Conservation (phyloP, 2,797 vertebrate genomes). For the Sphenodon punctatus region DNA sequence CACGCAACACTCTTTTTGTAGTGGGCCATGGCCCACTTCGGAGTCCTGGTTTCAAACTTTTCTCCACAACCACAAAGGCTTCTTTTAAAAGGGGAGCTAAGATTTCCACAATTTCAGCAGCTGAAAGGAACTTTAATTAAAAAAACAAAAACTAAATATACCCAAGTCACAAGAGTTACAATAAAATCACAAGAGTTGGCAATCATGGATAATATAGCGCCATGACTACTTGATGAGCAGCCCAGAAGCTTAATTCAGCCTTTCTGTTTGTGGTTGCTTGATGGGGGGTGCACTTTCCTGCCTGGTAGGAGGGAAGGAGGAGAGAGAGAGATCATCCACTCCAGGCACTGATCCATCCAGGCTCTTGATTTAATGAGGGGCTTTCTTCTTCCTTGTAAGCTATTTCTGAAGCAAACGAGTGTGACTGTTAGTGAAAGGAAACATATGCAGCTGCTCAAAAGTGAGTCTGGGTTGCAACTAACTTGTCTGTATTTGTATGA, state of each 20-base stretch:
- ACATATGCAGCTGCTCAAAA: slow-evolving; percentile 14
- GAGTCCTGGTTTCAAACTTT: no score
- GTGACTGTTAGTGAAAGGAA: slow-evolving; percentile 28
- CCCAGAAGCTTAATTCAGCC: not conserved
- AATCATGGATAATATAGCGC: not conserved
- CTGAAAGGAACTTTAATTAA: not conserved
- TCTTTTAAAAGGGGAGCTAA: no score
- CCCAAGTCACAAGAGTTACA: no score
- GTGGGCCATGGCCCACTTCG: no score
- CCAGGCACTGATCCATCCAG: not conserved
- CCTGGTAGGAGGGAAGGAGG: not conserved
- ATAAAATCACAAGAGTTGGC: no score
- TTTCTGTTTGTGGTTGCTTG: not conserved
- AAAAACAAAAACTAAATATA: no score
- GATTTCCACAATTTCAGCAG: no score
- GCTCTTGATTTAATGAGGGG: not conserved
- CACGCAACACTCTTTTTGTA: no score
- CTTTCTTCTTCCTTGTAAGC: slow-evolving; percentile 56
- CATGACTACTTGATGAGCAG: not conserved
- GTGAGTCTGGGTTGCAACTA: not conserved
- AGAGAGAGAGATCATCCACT: slow-evolving; percentile 25
- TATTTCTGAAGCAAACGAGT: slow-evolving; percentile 13
- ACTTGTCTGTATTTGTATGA: not conserved
- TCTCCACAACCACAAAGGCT: no score
- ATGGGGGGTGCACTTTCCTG: not conserved